Evolutionary conservation across 2,113 vertebrate species (phyloP), one percentile per base, ranked within the genome.

Genomic region (Kobus ellipsiprymnus): DNA sequence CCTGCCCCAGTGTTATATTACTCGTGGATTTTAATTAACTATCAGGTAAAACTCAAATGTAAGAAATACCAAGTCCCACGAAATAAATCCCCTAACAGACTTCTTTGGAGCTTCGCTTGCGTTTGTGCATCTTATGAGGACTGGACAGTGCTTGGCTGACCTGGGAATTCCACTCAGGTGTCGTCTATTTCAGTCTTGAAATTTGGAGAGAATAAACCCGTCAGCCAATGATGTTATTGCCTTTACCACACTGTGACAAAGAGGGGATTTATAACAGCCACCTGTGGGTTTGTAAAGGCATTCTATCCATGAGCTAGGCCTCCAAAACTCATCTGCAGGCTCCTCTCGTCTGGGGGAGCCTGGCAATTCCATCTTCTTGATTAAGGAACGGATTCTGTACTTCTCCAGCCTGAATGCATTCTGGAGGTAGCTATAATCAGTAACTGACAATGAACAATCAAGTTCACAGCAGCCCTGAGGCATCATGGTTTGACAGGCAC

Each of bases 391-490:
- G 48, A 95, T 97, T 98, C 80, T 95, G 27, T 57, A 78, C 87
- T 97, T 97, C 96, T 95, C 57, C 54, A 97, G 94, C 90, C 77
- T 90, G 94, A 84, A 86, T 94, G 95, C 33, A 89, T 98, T 81
- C 95, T 89, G 52, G 85, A 96, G 0, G 1, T 40, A 2, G 0
- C 95, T 87, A 36, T 36, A 44, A 84, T 60, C 98, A 95, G 74
- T 81, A 91, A 98, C 96, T 97, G 97, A 94, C 60, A 1, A 7
- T 55, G 97, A 97, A 97, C 59, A 71, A 91, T 90, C 96, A 87
- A 96, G 97, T 96, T 96, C 98, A 90, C 14, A 44, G 87, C 86
- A 78, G 27, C 91, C 97, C 96, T 48, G 86, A 96, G 97, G 54
- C 90, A 83, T 57, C 90, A 81, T 33, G 64, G 92, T 90, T 94